Percentiles rank a stretch among this genome's conserved stretches.
These are phyloP conservation scores for Myotis brandtii DNA, from an alignment of 2,113 vertebrate species.

Conservation along the genomic window DNA sequence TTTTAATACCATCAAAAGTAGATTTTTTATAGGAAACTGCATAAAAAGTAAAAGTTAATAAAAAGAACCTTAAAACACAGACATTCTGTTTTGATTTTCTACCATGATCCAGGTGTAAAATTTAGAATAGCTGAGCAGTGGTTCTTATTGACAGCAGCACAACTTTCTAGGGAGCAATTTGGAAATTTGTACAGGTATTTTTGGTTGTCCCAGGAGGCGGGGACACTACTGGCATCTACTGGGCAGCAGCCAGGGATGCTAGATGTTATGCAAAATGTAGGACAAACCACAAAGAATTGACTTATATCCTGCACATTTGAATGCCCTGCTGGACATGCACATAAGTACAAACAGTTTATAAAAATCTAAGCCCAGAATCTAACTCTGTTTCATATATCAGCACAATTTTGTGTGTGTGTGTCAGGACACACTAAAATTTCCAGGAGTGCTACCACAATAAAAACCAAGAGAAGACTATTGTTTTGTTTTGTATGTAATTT, in stretches of 20 bases:
- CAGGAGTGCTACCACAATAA: not conserved
- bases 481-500: not conserved
- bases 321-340: not conserved
- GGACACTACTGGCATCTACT: not conserved
- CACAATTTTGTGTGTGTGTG: not conserved
- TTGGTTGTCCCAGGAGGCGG: not conserved
- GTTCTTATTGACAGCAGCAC: not conserved
- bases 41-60: conserved; percentile 6
- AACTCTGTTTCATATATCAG: not conserved
- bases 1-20: not conserved
- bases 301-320: not conserved
- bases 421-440: not conserved
- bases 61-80: not conserved
- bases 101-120: not conserved
- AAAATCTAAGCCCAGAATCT: not conserved
- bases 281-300: not conserved
- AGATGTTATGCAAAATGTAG: not conserved
- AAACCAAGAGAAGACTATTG: not conserved
- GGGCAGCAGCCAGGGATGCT: not conserved
- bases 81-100: not conserved
- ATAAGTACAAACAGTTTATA: not conserved
- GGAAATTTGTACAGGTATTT: not conserved
- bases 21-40: not conserved
- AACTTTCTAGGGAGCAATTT: not conserved
- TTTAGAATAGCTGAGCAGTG: not conserved